Percentiles rank a stretch among this genome's conserved stretches.
These are phyloP conservation scores for Akabosia matsudoensis DNA, from an alignment of 1,140 invertebrate genomes.

Conservation along the genomic window DNA sequence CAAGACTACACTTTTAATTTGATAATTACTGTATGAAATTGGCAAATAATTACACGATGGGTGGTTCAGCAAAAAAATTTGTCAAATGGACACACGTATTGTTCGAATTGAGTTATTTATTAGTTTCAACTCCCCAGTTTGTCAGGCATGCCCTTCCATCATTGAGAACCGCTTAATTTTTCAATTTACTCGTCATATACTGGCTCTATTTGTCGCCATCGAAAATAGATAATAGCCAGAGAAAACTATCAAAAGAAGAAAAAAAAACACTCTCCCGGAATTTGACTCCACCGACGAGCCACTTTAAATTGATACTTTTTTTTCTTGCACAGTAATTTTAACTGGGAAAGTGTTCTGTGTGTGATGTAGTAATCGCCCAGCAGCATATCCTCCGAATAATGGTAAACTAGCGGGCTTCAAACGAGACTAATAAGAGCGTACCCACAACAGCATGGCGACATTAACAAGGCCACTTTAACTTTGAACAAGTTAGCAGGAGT, in stretches of 20 bases:
- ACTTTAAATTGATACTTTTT: slow-evolving; percentile 12
- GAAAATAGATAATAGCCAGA: background rate
- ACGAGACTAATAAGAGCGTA: background rate
- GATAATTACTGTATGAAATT: too few relatives aligned
- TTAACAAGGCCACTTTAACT: slow-evolving; percentile 15
- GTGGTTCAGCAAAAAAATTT: background rate
- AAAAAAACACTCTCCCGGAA: too few relatives aligned
- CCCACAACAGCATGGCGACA: background rate
- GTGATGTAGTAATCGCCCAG: too few relatives aligned
- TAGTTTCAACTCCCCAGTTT: background rate
- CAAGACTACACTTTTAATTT: too few relatives aligned
- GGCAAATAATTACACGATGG: background rate
- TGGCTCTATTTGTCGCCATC: background rate
- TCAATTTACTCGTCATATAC: background rate
- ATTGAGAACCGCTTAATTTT: background rate
- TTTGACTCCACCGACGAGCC: background rate
- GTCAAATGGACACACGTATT: background rate
- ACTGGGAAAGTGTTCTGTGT: background rate
- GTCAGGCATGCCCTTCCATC: background rate
- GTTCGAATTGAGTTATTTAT: slow-evolving; percentile 14
- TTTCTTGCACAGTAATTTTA: background rate
- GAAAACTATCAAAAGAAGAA: background rate
- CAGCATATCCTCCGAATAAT: too few relatives aligned
- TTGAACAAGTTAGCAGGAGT: slow-evolving; percentile 19
- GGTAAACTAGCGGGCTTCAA: too few relatives aligned